Evolutionary conservation across 1,140 invertebrate genomes (phyloP).

Genomic region (Trissolcus basalis): DNA sequence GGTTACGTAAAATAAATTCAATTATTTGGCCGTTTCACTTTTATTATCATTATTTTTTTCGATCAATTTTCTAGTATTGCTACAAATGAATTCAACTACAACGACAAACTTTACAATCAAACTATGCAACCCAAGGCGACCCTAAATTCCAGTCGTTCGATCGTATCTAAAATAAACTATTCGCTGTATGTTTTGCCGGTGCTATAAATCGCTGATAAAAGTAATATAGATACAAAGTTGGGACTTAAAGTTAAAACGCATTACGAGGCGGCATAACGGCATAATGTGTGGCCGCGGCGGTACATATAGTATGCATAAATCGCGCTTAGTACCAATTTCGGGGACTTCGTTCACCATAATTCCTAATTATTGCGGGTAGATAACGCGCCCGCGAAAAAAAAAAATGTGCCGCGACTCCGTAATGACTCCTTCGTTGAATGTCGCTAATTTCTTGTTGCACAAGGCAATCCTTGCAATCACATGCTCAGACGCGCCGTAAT

Average conservation of each 20-base stretch:
- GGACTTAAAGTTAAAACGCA: conserved; percentile 34
- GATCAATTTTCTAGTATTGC: too few relatives aligned
- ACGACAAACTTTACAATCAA: too few relatives aligned
- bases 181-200: conserved; percentile 1
- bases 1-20: too few relatives aligned
- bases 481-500: conserved; percentile 24
- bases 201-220: conserved; percentile 46
- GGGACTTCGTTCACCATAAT: conserved; percentile 32
- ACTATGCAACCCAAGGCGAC: too few relatives aligned
- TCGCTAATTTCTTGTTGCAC: conserved; percentile 28
- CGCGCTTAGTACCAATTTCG: conserved; percentile 32
- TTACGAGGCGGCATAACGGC: conserved; percentile 25
- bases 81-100: neutral
- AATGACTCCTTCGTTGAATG: conserved; percentile 10
- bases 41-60: too few relatives aligned
- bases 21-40: too few relatives aligned
- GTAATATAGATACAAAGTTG: conserved; percentile 51
- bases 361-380: conserved; percentile 44
- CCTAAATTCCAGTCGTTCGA: conserved; percentile 5
- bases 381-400: conserved; percentile 26
- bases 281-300: conserved; percentile 27
- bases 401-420: conserved; percentile 12
- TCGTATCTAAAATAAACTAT: conserved; percentile 10
- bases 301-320: conserved; percentile 33
- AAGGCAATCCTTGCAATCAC: conserved; percentile 16